Evolutionary conservation across 2,797 vertebrate species (phyloP).

Genomic region (Heterohyrax brucei): DNA sequence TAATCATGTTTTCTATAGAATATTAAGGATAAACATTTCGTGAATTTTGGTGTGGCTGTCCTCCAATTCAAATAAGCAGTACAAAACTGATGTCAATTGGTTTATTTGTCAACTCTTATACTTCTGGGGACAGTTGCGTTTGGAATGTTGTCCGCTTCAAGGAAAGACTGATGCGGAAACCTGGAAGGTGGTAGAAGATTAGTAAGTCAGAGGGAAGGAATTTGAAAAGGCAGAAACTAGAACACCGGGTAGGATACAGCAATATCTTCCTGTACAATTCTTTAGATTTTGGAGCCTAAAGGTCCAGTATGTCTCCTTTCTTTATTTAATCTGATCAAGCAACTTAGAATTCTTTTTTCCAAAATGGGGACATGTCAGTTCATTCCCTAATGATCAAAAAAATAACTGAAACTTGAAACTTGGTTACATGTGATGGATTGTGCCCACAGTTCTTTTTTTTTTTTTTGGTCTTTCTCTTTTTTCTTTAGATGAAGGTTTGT

Average conservation of each 20-base stretch:
- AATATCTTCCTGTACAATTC: background rate
- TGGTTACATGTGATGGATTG: no score
- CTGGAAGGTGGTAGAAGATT: background rate
- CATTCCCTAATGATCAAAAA: background rate
- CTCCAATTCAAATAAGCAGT: background rate
- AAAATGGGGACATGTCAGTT: background rate
- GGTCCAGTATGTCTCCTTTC: background rate
- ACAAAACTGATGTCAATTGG: background rate
- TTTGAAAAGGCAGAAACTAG: background rate
- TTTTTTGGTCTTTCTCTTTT: no score
- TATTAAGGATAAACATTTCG: background rate
- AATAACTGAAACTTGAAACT: background rate
- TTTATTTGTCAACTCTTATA: background rate
- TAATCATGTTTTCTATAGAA: background rate
- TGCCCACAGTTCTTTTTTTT: no score
- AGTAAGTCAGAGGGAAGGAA: background rate
- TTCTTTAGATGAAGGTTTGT: no score
- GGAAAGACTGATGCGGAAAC: background rate
- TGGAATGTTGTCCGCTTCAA: background rate
- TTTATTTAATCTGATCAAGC: conserved; percentile 1
- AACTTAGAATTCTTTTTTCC: background rate
- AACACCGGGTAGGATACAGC: background rate
- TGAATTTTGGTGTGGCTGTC: background rate
- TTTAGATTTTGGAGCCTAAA: background rate
- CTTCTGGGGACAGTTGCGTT: background rate